Evolutionary conservation across 2,113 vertebrate species (phyloP), one percentile per base, ranked within the genome.

Genomic region (Gila orcuttii): DNA sequence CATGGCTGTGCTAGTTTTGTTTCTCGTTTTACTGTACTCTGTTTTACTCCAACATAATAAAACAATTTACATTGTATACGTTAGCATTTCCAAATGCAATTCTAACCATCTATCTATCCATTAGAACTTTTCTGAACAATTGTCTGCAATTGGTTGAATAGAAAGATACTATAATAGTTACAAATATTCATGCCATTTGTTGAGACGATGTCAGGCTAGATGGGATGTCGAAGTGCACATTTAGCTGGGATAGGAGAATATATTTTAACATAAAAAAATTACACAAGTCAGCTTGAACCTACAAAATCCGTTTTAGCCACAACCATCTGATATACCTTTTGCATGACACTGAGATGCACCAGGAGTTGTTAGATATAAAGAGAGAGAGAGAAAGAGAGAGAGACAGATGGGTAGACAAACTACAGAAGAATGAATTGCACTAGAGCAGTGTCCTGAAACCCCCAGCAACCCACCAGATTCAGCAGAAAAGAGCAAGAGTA

Each of bases 381-480:
- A 50, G 60, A 50, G 28, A 8, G 12, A 45, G 39, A 42, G 39
- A 42, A 1, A 42, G 36, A 39, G 36, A 39, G 6, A 39, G 39
- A 39, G 39, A 39, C 6, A 39, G 39, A 9, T 28, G 2, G 11
- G 15, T 42, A n/a, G 11, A 62, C 15, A 79, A 42, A 47, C 36
- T 47, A 28, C 25, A 52, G 45, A 52, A 45, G 25, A 68, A 47
- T 19, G 79, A 33, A 80, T 64, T 45, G 33, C 12, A 9, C 45
- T 23, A 6, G 59, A 81, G 42, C 42, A 31, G 39, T 66, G 39
- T 82, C 79, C 79, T 36, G 25, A 21, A 82, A 52, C 39, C 42
- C 76, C 59, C 42, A 47, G 36, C 28, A 52, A 45, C 79, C 79
- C 79, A 82, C 79, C 79, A 68, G 79, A 82, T 62, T 82, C 79